Conservation (phyloP, 2,113 vertebrate genomes). For the Lycaon pictus region DNA sequence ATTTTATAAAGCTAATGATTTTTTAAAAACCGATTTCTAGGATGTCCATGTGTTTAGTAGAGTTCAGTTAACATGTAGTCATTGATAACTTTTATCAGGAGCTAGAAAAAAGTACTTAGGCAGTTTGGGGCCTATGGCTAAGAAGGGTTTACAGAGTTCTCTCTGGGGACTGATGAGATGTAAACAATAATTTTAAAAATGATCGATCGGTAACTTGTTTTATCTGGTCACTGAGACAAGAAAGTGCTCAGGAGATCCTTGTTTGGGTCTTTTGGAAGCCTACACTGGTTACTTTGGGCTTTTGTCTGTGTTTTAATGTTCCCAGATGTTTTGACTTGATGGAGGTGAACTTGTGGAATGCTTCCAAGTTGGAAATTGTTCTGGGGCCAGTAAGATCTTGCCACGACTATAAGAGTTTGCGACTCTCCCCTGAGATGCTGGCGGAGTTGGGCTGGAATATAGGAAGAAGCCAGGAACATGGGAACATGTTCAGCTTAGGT, state of each 20-base stretch:
- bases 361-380: not conserved
- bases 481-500: not conserved
- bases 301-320: constrained; percentile 37
- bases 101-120: constrained; percentile 25
- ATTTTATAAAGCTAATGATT: constrained; percentile 55
- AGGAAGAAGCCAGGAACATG: not conserved
- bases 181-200: not conserved
- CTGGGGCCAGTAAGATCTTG: not conserved
- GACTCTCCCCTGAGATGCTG: constrained; percentile 19
- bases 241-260: not conserved
- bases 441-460: not conserved
- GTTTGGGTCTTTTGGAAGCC: constrained; percentile 38
- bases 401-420: not conserved
- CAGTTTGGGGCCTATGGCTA: not conserved
- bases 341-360: not conserved
- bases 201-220: not conserved
- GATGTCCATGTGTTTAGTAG: not conserved
- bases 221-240: not conserved
- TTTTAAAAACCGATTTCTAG: constrained; percentile 37
- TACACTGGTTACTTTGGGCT: not conserved
- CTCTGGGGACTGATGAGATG: not conserved
- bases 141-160: not conserved
- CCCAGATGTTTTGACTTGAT: constrained; percentile 28
- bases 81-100: constrained; percentile 47
- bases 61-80: not conserved